Base-by-base conservation (phyloP, 1,140 invertebrate species). In the Stegodyphus mimosarum region DNA sequence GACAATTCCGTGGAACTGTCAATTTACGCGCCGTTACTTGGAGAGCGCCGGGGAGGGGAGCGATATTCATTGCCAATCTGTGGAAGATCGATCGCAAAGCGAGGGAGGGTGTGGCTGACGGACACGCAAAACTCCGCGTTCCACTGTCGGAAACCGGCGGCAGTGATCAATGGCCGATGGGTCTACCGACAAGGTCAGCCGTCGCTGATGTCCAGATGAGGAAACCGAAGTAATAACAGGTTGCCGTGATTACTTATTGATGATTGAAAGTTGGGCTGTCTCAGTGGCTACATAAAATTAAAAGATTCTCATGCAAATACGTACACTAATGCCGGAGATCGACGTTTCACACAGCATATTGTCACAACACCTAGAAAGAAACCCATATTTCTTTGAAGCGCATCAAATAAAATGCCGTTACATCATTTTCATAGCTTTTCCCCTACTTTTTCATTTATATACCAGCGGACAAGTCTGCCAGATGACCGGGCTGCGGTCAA, bases 21-120 rank as follows among this genome's bases (percentile, higher is more conserved):
- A 51, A 72, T 72, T 72, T 72, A 72, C 52, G 70, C 11, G 52
- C 50, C 52, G 70, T 51, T 51, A 51, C 50, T 51, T 72, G 50
- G 10, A 51, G 52, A 15, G 70, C 33, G 3, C 33, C 1, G 33
- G 33, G 33, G 33, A 33, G 33, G 33, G 33, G 33, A 33, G 33
- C 33, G 49, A 17, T 72, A 72, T 72, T 72, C 70, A 72, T 72
- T 72, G 70, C 15, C 70, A 51, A 72, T 72, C 70, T 72, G 70
- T 52, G 70, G 49, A 48, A 72, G 49, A 72, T 72, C 70, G 70
- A 72, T 72, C 70, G 52, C 15, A 49, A 6, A 72, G 49, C 18
- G 10, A 10, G 70, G 70, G 70, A 72, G 70, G 70, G 70, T 72
- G 70, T 72, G 70, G 70, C 49, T 10, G 49, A 51, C 15, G 70